Evolutionary conservation across 2,888 invertebrate species (phyloP).

Genomic region (Eupithecia inturbata): DNA sequence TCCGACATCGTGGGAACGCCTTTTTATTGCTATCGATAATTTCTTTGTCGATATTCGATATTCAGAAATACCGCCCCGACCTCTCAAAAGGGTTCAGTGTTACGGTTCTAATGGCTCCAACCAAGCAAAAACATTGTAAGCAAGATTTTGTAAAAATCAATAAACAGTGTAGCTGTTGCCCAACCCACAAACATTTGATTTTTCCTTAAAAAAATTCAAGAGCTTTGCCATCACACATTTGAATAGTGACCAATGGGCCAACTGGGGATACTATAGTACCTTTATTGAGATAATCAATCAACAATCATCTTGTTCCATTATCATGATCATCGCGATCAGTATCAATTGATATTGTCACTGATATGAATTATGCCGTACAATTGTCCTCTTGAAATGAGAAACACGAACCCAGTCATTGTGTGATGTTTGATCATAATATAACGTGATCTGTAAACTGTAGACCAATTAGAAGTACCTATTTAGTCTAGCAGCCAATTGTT

Average conservation of each 20-base stretch:
- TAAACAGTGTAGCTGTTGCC: not conserved
- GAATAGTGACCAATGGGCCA: not conserved
- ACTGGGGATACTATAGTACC: not conserved
- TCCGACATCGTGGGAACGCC: slow-evolving; percentile 80
- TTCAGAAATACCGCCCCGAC: slow-evolving; percentile 45
- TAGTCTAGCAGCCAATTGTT: not conserved
- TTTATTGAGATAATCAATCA: slow-evolving; percentile 10
- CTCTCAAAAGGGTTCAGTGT: slow-evolving; percentile 32
- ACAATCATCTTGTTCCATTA: slow-evolving; percentile 25
- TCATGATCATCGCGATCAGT: slow-evolving; percentile 29
- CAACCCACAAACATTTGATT: not conserved
- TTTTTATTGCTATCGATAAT: slow-evolving; percentile 67
- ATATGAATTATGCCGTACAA: slow-evolving; percentile 25
- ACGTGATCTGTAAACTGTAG: not conserved
- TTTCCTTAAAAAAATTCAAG: not conserved
- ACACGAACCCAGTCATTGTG: slow-evolving; percentile 11
- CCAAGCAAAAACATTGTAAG: not conserved
- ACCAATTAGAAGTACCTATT: not conserved
- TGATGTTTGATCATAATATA: not conserved
- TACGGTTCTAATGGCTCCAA: slow-evolving; percentile 15
- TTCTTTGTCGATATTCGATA: slow-evolving; percentile 59
- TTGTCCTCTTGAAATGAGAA: slow-evolving; percentile 28
- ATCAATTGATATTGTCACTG: slow-evolving; percentile 37
- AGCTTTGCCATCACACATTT: not conserved
- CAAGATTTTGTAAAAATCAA: no score